Evolutionary conservation across 2,797 vertebrate species (phyloP), one percentile per base, ranked within the genome.

Genomic region (Liparis tanakae): DNA sequence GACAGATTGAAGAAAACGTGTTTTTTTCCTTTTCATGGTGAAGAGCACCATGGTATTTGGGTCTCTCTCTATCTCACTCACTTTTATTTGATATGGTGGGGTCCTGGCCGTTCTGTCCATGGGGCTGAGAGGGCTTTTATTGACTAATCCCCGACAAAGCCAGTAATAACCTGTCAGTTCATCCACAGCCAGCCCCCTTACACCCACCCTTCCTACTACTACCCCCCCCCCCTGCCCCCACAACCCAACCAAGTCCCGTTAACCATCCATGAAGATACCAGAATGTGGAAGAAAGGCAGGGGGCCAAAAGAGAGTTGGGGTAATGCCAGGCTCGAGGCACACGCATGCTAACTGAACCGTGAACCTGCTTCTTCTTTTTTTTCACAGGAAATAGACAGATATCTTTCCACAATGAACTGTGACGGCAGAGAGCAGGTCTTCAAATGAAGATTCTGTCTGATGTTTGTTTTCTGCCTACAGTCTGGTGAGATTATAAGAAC

Each of bases 131-230:
- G 87, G 87, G 89, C 87, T 94, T 95, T 95, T 91, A 92, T 93
- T 89, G 90, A 92, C 89, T 95, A 94, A 95, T 95, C 94, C 90
- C 80, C 88, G 87, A 92, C 91, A 95, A 94, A 95, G 92, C 93
- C 92, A 81, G 87, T 95, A 95, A 95, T 94, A 95, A 95, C 94
- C 93, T 94, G 93, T 94, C 93, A 94, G 93, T 94, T 93, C 91
- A 93, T 90, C 87, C 87, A 70, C 72, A 88, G 90, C 92, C 90
- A 92, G 85, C 78, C 73, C 70, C 85, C 83, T 75, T 75, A 80
- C 74, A 76, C 72, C 78, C 75, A 37, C 41, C 78, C 75, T 20
- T 78, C 65, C 60, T 9, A 41, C 58, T 60, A 67, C 71, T 64
- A 36, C 36, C 36, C 36, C 39, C 25, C 25, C 25, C 25, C 25